A percentile compares a stretch with the other conserved stretches of the same genome.
Conservation (phyloP, 2,888 invertebrate genomes). For the Diadegma fenestrale region DNA sequence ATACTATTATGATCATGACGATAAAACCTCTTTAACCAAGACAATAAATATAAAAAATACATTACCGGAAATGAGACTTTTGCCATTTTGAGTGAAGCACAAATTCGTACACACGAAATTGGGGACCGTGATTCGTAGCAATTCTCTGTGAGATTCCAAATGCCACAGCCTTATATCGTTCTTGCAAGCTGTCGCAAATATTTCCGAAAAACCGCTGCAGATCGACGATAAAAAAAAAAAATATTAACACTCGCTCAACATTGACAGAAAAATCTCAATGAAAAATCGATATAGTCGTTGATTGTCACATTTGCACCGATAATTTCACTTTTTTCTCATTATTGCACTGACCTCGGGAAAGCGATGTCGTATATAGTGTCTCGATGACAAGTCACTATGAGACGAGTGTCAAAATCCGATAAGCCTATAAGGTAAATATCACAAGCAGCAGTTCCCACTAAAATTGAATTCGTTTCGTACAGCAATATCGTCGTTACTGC, state of each 20-base stretch:
- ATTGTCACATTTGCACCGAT: too few species aligned
- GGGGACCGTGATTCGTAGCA: constrained; percentile 93
- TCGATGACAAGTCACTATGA: constrained; percentile 93
- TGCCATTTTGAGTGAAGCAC: constrained; percentile 92
- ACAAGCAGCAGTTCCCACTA: constrained; percentile 91
- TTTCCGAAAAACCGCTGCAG: constrained; percentile 91
- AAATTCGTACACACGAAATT: constrained; percentile 94
- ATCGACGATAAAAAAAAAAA: constrained; percentile 24
- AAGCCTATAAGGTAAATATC: constrained; percentile 93
- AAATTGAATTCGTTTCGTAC: constrained; percentile 87
- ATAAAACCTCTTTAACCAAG: too few species aligned
- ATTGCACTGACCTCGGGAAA: constrained; percentile 91
- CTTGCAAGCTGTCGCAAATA: constrained; percentile 95
- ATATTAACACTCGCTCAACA: neutral
- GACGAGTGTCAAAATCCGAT: constrained; percentile 88
- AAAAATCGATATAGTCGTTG: neutral
- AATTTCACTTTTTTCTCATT: too few species aligned
- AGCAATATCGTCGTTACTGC: constrained; percentile 91
- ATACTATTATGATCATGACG: too few species aligned
- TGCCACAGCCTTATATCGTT: constrained; percentile 96
- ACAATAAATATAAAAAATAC: neutral
- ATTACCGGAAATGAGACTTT: constrained; percentile 91
- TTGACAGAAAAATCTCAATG: neutral
- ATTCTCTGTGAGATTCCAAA: constrained; percentile 90
- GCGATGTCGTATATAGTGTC: constrained; percentile 92